phyloP scores from a whole-genome alignment of 2,113 vertebrate genomes.

The Macrotus californicus region DNA sequence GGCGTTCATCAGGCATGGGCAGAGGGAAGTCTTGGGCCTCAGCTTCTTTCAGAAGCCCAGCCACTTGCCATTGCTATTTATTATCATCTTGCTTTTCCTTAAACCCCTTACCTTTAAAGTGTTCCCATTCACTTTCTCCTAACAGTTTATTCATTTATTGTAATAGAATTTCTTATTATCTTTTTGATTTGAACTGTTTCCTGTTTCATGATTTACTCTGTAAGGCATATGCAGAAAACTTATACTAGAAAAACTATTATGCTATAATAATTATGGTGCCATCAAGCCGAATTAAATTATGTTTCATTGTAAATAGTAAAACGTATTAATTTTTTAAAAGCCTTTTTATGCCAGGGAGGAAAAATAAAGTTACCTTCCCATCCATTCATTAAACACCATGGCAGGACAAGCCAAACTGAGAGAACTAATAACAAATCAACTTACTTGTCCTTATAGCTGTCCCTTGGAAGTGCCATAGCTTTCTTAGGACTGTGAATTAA shows the following conservation, averaged over 20 bases:
- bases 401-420: not conserved
- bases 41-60: not conserved
- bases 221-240: conserved; percentile 16
- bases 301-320: conserved; percentile 68
- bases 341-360: conserved; percentile 53
- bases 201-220: conserved; percentile 36
- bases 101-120: not conserved
- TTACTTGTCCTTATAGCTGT: not conserved
- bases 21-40: not conserved
- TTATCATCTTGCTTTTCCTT: not conserved
- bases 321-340: conserved; percentile 67
- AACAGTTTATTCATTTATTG: conserved; percentile 38
- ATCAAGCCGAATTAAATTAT: conserved; percentile 63
- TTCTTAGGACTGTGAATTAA: not conserved
- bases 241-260: conserved; percentile 61
- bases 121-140: not conserved
- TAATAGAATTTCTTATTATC: conserved; percentile 39
- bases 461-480: not conserved
- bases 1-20: not conserved
- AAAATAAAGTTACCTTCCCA: conserved; percentile 52
- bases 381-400: conserved; percentile 37
- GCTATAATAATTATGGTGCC: conserved; percentile 54
- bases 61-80: not conserved
- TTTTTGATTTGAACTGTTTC: conserved; percentile 51
- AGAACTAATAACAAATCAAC: conserved; percentile 35